Conservation (phyloP, 2,888 invertebrate species). For the Marronus borbonicus region DNA sequence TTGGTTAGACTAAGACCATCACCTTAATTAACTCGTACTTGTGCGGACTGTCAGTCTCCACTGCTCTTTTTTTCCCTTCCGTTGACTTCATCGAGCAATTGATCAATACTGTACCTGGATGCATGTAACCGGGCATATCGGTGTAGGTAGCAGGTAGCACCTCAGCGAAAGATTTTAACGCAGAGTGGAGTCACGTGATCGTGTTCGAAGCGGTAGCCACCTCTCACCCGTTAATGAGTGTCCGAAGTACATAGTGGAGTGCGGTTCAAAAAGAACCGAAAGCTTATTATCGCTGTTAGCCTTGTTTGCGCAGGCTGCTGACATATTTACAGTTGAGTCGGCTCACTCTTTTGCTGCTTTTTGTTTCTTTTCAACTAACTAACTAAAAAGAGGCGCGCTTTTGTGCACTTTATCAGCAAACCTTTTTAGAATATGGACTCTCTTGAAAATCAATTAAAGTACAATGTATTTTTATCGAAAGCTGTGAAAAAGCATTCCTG, state of each 20-base stretch:
- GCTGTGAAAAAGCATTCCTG: too few species aligned
- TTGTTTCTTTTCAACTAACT: constrained; percentile 14
- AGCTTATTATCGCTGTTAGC: constrained; percentile 19
- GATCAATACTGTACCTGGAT: constrained; percentile 24
- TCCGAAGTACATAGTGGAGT: not conserved
- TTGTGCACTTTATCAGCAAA: not conserved
- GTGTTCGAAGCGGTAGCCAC: constrained; percentile 7
- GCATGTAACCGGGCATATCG: constrained; percentile 5
- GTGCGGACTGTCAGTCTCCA: not conserved
- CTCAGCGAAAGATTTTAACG: constrained; percentile 7
- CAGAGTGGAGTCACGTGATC: constrained; percentile 26
- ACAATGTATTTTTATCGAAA: too few species aligned
- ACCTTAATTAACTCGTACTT: constrained; percentile 32
- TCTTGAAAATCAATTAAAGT: too few species aligned
- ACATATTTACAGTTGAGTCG: constrained; percentile 1
- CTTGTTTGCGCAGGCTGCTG: not conserved
- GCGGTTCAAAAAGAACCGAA: not conserved
- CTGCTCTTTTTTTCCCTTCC: not conserved
- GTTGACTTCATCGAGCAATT: constrained; percentile 25
- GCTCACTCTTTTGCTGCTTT: not conserved
- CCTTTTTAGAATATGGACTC: too few species aligned
- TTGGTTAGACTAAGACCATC: not conserved
- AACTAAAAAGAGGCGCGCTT: not conserved
- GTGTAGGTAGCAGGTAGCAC: constrained; percentile 11
- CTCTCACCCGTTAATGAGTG: constrained; percentile 26